phyloP scores from a whole-genome alignment of 37 sponge, comb jelly and placozoan species.

The Oopsacas minuta region DNA sequence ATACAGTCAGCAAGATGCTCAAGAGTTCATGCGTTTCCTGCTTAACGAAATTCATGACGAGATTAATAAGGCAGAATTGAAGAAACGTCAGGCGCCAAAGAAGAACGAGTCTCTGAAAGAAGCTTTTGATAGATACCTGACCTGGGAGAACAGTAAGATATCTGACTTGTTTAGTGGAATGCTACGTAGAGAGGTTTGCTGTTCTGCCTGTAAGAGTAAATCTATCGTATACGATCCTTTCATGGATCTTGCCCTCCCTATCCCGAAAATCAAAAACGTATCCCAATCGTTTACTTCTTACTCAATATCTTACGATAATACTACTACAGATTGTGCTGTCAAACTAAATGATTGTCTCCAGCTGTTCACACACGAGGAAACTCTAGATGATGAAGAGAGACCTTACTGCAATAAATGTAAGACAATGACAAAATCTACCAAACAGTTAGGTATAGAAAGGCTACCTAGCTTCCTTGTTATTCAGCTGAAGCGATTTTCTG shows the following conservation, averaged over 20 bases:
- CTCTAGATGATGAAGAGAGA: neutral
- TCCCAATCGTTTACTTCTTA: neutral
- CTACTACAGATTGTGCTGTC: neutral
- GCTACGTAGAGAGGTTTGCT: neutral
- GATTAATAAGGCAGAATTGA: neutral
- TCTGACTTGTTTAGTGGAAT: neutral
- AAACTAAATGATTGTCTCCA: neutral
- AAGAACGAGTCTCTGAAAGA: neutral
- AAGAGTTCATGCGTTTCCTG: conserved; percentile 6
- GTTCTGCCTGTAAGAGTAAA: neutral
- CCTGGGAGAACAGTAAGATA: conserved; percentile 1
- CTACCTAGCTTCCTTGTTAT: neutral
- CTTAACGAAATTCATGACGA: neutral
- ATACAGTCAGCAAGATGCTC: neutral
- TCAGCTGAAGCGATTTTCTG: neutral
- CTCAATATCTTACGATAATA: neutral
- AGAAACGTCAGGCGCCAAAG: neutral
- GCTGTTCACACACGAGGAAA: neutral
- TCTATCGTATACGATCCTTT: neutral
- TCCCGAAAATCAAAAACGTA: neutral
- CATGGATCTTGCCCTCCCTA: neutral
- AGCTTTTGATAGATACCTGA: neutral
- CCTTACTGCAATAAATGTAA: conserved; percentile 1
- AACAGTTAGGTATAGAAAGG: neutral
- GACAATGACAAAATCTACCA: neutral